A percentile compares a stretch with the other conserved stretches of the same genome.
Conservation (phyloP, 2,113 vertebrate species). For the Actinemys pallida region DNA sequence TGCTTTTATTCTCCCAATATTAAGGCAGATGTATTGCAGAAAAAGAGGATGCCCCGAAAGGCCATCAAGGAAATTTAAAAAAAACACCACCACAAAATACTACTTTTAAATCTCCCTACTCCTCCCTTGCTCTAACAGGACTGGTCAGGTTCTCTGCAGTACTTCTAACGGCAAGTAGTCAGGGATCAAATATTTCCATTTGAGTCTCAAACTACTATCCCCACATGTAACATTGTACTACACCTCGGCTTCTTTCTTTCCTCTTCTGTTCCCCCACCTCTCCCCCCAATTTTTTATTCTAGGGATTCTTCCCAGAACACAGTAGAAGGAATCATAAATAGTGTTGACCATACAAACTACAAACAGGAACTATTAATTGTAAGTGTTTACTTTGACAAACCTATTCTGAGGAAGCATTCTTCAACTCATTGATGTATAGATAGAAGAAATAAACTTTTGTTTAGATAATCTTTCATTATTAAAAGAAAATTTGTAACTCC, state of each 20-base stretch:
- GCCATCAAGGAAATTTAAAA: too few species aligned
- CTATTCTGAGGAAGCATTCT: slow-evolving; percentile 16
- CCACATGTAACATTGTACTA: background rate
- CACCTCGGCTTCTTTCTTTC: accelerated
- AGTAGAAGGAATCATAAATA: background rate
- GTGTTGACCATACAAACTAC: background rate
- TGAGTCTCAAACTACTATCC: background rate
- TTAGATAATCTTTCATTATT: background rate
- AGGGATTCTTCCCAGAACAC: background rate
- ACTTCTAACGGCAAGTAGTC: background rate
- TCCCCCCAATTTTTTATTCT: background rate
- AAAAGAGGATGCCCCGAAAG: too few species aligned
- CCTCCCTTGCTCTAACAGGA: background rate
- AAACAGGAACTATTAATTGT: background rate
- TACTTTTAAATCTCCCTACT: accelerated
- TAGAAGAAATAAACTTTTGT: background rate
- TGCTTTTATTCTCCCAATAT: background rate
- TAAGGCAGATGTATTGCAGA: background rate
- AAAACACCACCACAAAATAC: background rate
- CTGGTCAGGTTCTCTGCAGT: background rate
- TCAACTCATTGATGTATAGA: slow-evolving; percentile 9
- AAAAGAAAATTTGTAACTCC: background rate
- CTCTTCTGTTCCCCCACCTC: background rate
- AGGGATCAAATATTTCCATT: background rate
- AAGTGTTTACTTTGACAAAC: background rate